Conservation (phyloP, 2,113 vertebrate genomes). For the Salminus brasiliensis region DNA sequence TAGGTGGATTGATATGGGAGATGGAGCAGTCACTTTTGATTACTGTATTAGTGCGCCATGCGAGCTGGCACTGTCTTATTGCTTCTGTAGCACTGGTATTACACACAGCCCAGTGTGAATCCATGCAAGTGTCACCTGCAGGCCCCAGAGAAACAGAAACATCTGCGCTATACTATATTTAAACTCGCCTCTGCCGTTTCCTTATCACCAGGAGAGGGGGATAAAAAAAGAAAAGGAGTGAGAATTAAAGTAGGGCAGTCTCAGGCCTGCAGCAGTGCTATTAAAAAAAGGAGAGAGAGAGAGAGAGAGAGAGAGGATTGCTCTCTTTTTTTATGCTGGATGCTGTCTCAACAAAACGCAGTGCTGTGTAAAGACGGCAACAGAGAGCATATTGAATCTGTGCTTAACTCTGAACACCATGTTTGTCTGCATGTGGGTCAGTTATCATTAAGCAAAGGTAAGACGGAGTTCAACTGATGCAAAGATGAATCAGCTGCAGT, state of each 20-base stretch:
- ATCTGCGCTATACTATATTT: conserved; percentile 70
- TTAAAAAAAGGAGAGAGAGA: no score
- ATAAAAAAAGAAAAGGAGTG: conserved; percentile 40
- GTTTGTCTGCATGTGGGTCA: not conserved
- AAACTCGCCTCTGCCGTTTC: conserved; percentile 63
- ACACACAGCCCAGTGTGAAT: conserved; percentile 51
- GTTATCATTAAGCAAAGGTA: not conserved
- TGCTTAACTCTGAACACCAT: not conserved
- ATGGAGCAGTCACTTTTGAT: conserved; percentile 7
- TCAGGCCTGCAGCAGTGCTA: conserved; percentile 64
- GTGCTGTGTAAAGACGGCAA: conserved; percentile 32
- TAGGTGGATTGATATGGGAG: conserved; percentile 4
- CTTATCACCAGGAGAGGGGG: conserved; percentile 50
- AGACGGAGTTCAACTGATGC: not conserved
- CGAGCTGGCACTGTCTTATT: conserved; percentile 1
- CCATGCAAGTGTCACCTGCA: conserved; percentile 50
- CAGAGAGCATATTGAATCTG: not conserved
- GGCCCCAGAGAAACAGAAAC: conserved; percentile 51
- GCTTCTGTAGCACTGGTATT: conserved; percentile 22
- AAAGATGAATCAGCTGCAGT: no score
- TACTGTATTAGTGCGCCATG: conserved; percentile 13
- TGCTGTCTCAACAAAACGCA: conserved; percentile 57
- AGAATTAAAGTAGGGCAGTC: conserved; percentile 71
- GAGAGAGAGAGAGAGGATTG: conserved; percentile 54
- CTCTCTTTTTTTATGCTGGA: conserved; percentile 49